Conservation (phyloP, 2,888 invertebrate genomes). For the Apocheima hispidaria region DNA sequence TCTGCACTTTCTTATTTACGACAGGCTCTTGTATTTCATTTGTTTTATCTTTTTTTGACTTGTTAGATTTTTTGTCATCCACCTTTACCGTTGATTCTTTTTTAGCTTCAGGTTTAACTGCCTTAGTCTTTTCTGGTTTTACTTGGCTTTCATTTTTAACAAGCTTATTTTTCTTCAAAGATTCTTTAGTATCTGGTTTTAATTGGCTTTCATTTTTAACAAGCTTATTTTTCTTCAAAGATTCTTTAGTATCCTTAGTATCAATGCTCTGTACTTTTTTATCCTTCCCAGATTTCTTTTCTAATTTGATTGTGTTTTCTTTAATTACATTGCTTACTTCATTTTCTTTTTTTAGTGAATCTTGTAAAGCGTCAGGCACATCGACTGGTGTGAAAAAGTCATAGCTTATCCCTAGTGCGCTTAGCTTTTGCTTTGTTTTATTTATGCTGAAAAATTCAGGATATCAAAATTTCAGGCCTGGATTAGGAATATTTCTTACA, state of each 20-base stretch:
- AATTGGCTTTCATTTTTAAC: conserved; percentile 6
- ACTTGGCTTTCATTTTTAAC: conserved; percentile 6
- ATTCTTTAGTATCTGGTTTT: conserved; percentile 15
- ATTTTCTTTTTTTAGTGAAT: conserved; percentile 44
- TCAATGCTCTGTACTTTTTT: conserved; percentile 18
- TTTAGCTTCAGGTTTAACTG: conserved; percentile 21
- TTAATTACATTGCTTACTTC: conserved; percentile 38
- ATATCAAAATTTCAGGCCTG: too few species aligned
- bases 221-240: conserved; percentile 19
- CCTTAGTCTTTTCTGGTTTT: conserved; percentile 21
- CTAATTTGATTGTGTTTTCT: conserved; percentile 38
- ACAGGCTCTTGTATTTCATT: conserved; percentile 41
- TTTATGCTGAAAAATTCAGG: conserved; percentile 64
- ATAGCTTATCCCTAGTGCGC: conserved; percentile 81
- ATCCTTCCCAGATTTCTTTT: conserved; percentile 42
- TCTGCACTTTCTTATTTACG: conserved; percentile 55
- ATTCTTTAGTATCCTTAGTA: conserved; percentile 27
- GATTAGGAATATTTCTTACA: neutral
- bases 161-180: conserved; percentile 19
- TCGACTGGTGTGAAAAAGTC: conserved; percentile 82
- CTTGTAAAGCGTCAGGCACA: conserved; percentile 66
- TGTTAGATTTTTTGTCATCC: conserved; percentile 35
- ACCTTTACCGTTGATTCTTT: conserved; percentile 29
- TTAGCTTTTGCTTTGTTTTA: conserved; percentile 78
- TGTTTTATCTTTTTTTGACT: conserved; percentile 28